Evolutionary conservation across 2,113 vertebrate species (phyloP).

Genomic region (Turnix velox): DNA sequence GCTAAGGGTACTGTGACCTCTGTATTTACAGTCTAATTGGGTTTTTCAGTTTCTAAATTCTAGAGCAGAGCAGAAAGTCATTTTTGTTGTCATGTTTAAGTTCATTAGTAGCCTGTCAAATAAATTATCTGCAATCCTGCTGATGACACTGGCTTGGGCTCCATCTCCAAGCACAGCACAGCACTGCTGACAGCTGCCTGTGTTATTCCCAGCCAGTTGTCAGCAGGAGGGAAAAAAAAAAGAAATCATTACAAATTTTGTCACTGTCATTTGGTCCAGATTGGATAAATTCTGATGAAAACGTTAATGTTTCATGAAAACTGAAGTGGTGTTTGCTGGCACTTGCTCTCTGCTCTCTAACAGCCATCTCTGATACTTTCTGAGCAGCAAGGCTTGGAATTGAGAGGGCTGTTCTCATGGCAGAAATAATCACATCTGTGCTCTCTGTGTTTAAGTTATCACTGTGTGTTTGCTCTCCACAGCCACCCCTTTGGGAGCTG

Average conservation of each 20-base stretch:
- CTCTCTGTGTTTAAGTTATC: neutral
- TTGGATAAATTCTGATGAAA: conserved; percentile 38
- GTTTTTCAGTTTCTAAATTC: neutral
- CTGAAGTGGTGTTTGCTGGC: neutral
- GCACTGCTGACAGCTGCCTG: neutral
- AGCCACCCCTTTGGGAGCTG: neutral
- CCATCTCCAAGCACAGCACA: conserved; percentile 1
- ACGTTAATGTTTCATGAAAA: conserved; percentile 11
- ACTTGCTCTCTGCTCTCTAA: neutral
- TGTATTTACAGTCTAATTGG: neutral
- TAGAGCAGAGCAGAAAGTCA: neutral
- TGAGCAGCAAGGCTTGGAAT: neutral
- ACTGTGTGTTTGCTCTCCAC: neutral
- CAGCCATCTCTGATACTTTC: neutral
- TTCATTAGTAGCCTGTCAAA: conserved; percentile 44
- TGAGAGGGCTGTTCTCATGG: neutral
- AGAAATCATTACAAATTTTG: conserved; percentile 35
- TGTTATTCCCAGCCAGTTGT: conserved; percentile 4
- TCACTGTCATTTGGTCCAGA: conserved; percentile 11
- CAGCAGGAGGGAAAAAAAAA: neutral
- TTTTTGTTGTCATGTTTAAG: conserved; percentile 7
- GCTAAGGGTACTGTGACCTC: neutral
- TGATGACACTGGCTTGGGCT: conserved; percentile 29
- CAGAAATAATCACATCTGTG: neutral
- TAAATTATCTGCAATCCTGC: neutral